Conservation (phyloP, 1,140 invertebrate genomes). For the Agrilus planipennis region DNA sequence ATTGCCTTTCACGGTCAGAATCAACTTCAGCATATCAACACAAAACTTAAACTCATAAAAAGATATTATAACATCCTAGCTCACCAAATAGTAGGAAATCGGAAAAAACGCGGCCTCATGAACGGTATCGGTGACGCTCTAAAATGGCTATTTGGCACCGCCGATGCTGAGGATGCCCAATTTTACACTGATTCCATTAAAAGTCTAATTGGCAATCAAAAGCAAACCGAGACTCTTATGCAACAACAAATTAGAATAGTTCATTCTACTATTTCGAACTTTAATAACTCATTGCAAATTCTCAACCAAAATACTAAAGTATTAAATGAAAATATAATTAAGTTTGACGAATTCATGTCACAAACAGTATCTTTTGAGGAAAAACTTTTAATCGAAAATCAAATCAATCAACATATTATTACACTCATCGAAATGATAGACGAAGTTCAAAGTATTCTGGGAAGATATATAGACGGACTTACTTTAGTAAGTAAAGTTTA, state of each 20-base stretch:
- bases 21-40: slow-evolving; percentile 10
- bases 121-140: slow-evolving; percentile 17
- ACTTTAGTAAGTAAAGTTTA: neutral
- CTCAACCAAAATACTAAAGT: slow-evolving; percentile 1
- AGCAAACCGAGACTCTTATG: slow-evolving; percentile 13
- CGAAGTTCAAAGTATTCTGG: slow-evolving; percentile 5
- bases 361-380: slow-evolving; percentile 6
- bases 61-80: slow-evolving; percentile 2
- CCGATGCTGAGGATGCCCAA: slow-evolving; percentile 16
- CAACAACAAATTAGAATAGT: slow-evolving; percentile 16
- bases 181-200: slow-evolving; percentile 15
- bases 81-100: slow-evolving; percentile 3
- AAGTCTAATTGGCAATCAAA: slow-evolving; percentile 13
- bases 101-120: slow-evolving; percentile 16
- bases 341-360: slow-evolving; percentile 4
- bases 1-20: neutral
- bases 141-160: slow-evolving; percentile 23
- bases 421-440: slow-evolving; percentile 11
- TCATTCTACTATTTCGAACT: slow-evolving; percentile 13
- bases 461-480: neutral
- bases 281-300: slow-evolving; percentile 7
- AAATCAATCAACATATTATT: slow-evolving; percentile 2
- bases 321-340: slow-evolving; percentile 5
- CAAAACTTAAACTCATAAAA: slow-evolving; percentile 5
- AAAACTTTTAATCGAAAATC: slow-evolving; percentile 7